Evolutionary conservation across 2,888 invertebrate species (phyloP).

Genomic region (Leucophenga maculata): DNA sequence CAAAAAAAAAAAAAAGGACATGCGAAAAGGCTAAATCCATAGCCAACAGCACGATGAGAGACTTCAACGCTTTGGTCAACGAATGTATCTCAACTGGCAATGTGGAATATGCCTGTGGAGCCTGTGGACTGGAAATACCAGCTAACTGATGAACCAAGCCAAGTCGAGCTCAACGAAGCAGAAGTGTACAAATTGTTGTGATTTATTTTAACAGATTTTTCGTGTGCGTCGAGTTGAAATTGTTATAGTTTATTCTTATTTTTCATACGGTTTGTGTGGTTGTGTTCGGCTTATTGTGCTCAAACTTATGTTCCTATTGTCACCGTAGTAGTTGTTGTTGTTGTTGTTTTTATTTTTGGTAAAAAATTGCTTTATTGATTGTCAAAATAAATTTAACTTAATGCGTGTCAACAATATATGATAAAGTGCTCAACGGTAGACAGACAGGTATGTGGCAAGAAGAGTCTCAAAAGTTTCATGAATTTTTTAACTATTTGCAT

Average conservation of each 20-base stretch:
- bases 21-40: constrained; percentile 1
- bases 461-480: too few species aligned
- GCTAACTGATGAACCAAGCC: not conserved
- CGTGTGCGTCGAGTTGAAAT: constrained; percentile 1
- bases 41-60: not conserved
- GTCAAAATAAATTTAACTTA: constrained; percentile 25
- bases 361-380: constrained; percentile 26
- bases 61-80: constrained; percentile 11
- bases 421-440: constrained; percentile 9
- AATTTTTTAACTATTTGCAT: too few species aligned
- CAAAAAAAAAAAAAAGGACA: not conserved
- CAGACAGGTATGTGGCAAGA: not conserved
- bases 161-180: constrained; percentile 54
- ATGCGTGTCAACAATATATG: constrained; percentile 22
- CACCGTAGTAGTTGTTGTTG: not conserved
- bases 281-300: too few species aligned
- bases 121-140: not conserved
- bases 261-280: not conserved
- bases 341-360: constrained; percentile 16
- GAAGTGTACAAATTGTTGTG: constrained; percentile 65
- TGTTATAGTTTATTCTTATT: not conserved
- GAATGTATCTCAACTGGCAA: constrained; percentile 7
- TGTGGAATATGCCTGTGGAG: not conserved
- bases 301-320: not conserved
- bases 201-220: constrained; percentile 63